These are phyloP conservation scores for Garrulus glandarius DNA, from an alignment of 2,797 vertebrate species.

Conservation along the genomic window DNA sequence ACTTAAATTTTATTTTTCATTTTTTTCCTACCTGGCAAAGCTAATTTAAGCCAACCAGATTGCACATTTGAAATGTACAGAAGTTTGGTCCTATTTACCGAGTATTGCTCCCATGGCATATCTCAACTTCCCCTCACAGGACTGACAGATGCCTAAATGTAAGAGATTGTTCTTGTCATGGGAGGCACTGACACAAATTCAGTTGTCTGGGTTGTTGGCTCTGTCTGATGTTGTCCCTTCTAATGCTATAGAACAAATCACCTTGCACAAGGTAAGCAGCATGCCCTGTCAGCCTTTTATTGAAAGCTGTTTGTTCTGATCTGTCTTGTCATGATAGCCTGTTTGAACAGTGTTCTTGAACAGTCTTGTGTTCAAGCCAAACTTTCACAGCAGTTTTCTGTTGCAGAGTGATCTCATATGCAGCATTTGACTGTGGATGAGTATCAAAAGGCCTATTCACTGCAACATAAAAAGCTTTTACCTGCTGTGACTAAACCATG, in stretches of 20 bases:
- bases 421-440: background rate
- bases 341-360: background rate
- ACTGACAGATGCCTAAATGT: background rate
- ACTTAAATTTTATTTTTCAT: rapidly evolving
- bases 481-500: background rate
- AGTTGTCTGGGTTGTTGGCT: background rate
- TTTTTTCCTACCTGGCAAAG: background rate
- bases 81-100: background rate
- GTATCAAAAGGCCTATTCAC: background rate
- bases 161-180: background rate
- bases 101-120: background rate
- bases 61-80: background rate
- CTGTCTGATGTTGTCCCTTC: background rate
- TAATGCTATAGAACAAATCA: background rate
- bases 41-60: background rate
- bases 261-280: background rate
- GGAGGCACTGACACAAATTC: background rate
- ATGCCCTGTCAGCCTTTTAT: background rate
- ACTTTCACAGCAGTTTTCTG: background rate
- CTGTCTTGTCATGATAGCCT: background rate
- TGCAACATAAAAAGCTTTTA: background rate
- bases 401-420: background rate
- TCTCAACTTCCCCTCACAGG: background rate
- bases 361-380: background rate
- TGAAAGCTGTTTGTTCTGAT: background rate